A percentile compares a stretch with the other conserved stretches of the same genome.
Conservation (phyloP, 2,888 invertebrate genomes). For the Netelia melanura region DNA sequence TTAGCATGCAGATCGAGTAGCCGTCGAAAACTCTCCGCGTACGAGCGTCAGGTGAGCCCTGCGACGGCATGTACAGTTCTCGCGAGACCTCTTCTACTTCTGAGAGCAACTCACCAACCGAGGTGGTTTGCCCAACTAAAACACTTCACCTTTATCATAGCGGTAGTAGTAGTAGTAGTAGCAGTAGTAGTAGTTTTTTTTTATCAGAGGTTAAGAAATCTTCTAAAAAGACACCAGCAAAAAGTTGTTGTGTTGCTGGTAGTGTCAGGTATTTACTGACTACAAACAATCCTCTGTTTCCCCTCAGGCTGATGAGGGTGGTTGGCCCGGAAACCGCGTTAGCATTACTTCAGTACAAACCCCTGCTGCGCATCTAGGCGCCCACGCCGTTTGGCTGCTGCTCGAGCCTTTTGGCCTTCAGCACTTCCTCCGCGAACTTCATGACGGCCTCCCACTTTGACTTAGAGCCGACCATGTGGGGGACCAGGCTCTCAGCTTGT, state of each 20-base stretch:
- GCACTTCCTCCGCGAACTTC: not conserved
- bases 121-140: conserved; percentile 1
- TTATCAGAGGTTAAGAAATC: not conserved
- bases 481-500: not conserved
- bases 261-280: conserved; percentile 38
- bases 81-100: conserved; percentile 51
- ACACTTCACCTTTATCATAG: conserved; percentile 3
- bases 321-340: conserved; percentile 39
- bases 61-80: conserved; percentile 34
- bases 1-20: conserved; percentile 72
- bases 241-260: conserved; percentile 8
- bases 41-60: conserved; percentile 23
- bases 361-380: conserved; percentile 5
- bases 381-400: not conserved
- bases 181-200: not conserved
- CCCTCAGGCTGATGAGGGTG: not conserved
- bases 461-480: conserved; percentile 19
- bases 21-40: conserved; percentile 67
- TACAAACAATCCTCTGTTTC: conserved; percentile 39
- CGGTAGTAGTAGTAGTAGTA: not conserved
- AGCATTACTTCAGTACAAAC: conserved; percentile 42
- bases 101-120: conserved; percentile 17
- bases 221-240: not conserved
- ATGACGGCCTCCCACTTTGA: conserved; percentile 2
- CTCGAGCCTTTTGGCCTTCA: not conserved